A percentile compares a stretch with the other conserved stretches of the same genome.
phyloP scores from a whole-genome alignment of 2,888 invertebrate genomes.

The Chirona hameri region DNA sequence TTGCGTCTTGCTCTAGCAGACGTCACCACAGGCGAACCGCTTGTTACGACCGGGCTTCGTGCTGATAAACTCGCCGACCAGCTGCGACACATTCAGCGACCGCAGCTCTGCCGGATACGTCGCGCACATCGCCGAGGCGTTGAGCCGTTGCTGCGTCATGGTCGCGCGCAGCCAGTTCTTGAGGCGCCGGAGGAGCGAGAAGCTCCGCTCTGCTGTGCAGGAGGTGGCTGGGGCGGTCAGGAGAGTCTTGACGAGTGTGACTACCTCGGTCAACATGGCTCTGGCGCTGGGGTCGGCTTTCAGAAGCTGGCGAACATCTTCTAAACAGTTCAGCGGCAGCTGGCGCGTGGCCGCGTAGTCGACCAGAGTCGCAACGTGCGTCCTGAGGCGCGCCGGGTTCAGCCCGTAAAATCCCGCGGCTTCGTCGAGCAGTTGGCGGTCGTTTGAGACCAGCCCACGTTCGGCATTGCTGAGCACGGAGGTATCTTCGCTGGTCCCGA shows the following conservation, averaged over 20 bases:
- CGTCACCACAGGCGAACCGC: neutral
- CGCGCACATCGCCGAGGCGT: neutral
- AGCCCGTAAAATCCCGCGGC: neutral
- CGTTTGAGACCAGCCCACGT: neutral
- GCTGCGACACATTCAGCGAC: neutral
- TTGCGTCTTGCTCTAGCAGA: too few species aligned
- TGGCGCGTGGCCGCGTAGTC: neutral
- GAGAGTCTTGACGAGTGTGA: neutral
- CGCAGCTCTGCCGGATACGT: neutral
- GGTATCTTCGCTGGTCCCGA: neutral
- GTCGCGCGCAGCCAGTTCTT: neutral
- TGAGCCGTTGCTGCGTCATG: neutral
- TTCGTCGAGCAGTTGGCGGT: neutral
- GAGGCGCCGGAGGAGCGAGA: neutral
- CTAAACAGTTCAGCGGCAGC: neutral
- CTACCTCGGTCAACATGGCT: neutral
- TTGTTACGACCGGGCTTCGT: neutral
- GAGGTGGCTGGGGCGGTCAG: neutral
- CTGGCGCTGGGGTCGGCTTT: neutral
- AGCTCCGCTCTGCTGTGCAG: neutral
- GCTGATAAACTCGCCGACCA: neutral
- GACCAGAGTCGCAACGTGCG: neutral
- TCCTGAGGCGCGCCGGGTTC: neutral
- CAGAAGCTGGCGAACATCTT: neutral
- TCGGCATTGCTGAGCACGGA: neutral